Evolutionary conservation across 2,113 vertebrate species (phyloP).

Genomic region (Gallinago jamesoni): DNA sequence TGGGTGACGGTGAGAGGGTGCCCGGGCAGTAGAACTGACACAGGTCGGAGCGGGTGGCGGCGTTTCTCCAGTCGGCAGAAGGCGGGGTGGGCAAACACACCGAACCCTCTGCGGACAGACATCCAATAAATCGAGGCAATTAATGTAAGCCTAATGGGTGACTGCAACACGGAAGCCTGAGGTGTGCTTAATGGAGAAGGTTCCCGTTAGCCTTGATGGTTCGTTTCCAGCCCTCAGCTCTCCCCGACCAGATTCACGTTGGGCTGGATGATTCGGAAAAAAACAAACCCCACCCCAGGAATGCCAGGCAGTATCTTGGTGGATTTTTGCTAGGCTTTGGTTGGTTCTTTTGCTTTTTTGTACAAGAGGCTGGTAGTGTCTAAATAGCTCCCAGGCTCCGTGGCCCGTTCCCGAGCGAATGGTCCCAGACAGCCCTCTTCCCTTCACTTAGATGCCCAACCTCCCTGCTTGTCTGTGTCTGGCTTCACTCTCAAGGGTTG

Average conservation of each 20-base stretch:
- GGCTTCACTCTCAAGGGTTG: background rate
- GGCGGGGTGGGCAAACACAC: background rate
- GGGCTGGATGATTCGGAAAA: background rate
- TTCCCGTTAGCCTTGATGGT: background rate
- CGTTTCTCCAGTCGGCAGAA: background rate
- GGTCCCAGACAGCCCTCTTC: background rate
- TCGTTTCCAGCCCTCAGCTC: background rate
- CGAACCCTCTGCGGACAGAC: background rate
- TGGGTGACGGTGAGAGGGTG: background rate
- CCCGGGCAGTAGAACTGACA: background rate
- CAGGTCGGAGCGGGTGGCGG: background rate
- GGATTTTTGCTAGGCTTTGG: background rate
- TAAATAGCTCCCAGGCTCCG: background rate
- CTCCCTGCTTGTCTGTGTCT: background rate
- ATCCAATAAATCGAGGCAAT: conserved; percentile 18
- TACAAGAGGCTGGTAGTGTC: background rate
- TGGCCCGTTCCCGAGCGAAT: background rate
- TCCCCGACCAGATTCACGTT: background rate
- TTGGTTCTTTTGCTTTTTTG: background rate
- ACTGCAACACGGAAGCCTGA: background rate
- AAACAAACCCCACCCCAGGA: background rate
- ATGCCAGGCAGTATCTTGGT: background rate
- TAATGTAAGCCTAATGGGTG: background rate
- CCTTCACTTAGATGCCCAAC: background rate
- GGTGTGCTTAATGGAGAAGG: background rate